Conservation (phyloP, 2,888 invertebrate species). For the Erpobdella octoculata region DNA sequence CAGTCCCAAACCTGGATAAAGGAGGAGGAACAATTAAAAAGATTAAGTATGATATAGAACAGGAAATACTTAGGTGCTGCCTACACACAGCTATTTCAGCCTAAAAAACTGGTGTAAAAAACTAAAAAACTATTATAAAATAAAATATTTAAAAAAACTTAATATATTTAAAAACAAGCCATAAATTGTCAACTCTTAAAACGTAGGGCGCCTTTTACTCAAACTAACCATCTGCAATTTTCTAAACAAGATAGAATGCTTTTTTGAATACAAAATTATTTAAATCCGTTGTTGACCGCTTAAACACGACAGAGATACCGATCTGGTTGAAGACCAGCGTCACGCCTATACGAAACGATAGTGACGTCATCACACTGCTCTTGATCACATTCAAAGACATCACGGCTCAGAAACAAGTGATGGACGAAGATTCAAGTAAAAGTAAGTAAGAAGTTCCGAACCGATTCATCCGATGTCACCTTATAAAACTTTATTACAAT, state of each 20-base stretch:
- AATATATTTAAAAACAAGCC: background rate
- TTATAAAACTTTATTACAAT: no score
- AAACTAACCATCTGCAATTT: background rate
- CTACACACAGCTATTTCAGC: no score
- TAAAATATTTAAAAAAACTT: no score
- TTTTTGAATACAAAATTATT: background rate
- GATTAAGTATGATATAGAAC: no score
- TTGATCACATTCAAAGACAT: constrained; percentile 98
- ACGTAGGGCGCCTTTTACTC: background rate
- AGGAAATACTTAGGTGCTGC: no score
- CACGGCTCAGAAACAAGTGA: constrained; percentile 96
- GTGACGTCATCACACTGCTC: constrained; percentile 95
- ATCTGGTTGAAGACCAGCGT: constrained; percentile 97
- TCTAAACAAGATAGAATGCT: no score
- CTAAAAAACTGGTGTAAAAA: no score
- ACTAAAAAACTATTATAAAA: no score
- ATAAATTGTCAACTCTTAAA: background rate
- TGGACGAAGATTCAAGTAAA: constrained; percentile 70
- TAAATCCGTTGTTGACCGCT: background rate
- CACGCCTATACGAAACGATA: constrained; percentile 97
- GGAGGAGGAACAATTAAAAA: no score
- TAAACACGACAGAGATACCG: constrained; percentile 71
- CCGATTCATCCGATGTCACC: no score
- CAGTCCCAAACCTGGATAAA: no score
- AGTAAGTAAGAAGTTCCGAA: no score